Percentiles rank a stretch among this genome's conserved stretches.
phyloP scores from a whole-genome alignment of 2,113 vertebrate species.

The Pungitius pungitius region DNA sequence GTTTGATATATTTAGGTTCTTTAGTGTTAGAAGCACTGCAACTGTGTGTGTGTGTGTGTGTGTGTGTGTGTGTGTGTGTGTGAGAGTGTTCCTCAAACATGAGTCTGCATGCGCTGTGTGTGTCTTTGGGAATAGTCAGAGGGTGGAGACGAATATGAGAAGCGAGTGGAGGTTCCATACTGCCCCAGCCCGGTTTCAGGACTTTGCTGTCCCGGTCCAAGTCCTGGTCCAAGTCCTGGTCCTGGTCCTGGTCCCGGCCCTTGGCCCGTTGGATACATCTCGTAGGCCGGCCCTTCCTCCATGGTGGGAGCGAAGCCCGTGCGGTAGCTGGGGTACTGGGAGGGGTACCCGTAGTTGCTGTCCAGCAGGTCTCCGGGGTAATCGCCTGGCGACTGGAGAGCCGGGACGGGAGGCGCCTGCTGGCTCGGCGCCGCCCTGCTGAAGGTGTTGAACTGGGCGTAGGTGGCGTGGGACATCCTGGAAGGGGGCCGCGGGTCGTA shows the following conservation, averaged over 20 bases:
- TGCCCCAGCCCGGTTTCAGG: conserved; percentile 83
- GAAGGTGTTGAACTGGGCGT: conserved; percentile 92
- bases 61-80: conserved; percentile 61
- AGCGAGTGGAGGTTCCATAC: conserved; percentile 85
- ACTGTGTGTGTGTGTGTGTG: conserved; percentile 81
- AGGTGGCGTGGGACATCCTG: conserved; percentile 91
- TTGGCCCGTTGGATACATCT: conserved; percentile 83
- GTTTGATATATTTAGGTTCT: conserved; percentile 17
- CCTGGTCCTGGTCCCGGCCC: conserved; percentile 50
- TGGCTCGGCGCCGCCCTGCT: conserved; percentile 72
- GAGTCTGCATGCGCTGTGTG: conserved; percentile 98
- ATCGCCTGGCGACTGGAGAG: conserved; percentile 72
- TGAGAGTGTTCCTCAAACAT: conserved; percentile 82
- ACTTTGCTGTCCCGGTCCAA: conserved; percentile 58
- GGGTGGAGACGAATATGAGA: conserved; percentile 93
- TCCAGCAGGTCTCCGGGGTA: conserved; percentile 82
- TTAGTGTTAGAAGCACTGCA: conserved; percentile 28
- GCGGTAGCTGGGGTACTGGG: conserved; percentile 85
- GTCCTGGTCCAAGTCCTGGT: conserved; percentile 73
- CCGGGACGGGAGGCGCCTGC: conserved; percentile 69
- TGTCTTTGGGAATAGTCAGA: conserved; percentile 93
- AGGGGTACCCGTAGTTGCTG: conserved; percentile 85
- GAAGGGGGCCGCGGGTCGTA: conserved; percentile 89
- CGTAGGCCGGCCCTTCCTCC: conserved; percentile 81
- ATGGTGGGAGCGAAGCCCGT: conserved; percentile 86